Percentiles rank a stretch among this genome's conserved stretches.
Evolutionary conservation across 2,797 vertebrate genomes (phyloP).

Genomic region (Lepus townsendii): DNA sequence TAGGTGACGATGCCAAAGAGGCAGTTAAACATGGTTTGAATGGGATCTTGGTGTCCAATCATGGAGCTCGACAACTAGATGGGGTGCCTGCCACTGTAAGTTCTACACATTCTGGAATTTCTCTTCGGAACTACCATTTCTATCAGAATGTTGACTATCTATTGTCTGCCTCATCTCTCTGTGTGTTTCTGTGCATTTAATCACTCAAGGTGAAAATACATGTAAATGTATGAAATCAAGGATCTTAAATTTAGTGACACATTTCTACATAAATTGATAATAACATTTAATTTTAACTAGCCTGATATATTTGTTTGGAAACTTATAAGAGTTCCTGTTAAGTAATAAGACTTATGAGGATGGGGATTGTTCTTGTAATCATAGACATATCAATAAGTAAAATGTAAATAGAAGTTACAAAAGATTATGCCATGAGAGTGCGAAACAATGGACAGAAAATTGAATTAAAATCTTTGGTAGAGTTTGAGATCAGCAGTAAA

Average conservation of each 20-base stretch:
- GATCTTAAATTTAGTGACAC: conserved; percentile 10
- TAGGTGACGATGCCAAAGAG: conserved; percentile 93
- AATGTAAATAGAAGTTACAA: neutral
- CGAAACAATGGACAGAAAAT: neutral
- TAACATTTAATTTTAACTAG: neutral
- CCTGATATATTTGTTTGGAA: neutral
- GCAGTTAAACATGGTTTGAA: conserved; percentile 91
- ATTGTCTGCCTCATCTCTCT: neutral
- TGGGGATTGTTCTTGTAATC: neutral
- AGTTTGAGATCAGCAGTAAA: neutral
- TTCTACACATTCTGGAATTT: conserved; percentile 55
- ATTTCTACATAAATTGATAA: neutral
- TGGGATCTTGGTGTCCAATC: conserved; percentile 95
- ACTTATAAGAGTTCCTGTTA: neutral
- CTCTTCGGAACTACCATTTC: neutral
- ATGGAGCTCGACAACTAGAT: conserved; percentile 95
- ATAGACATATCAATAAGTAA: neutral
- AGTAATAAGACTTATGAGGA: neutral
- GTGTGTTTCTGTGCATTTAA: neutral
- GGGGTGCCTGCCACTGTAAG: conserved; percentile 95
- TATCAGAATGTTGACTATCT: neutral
- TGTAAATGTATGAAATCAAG: neutral
- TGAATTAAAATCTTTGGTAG: neutral
- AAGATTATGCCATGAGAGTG: neutral
- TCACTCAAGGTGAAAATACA: neutral